These are phyloP conservation scores for Leucophora obtusa DNA, from an alignment of 2,888 invertebrate species.

Conservation along the genomic window DNA sequence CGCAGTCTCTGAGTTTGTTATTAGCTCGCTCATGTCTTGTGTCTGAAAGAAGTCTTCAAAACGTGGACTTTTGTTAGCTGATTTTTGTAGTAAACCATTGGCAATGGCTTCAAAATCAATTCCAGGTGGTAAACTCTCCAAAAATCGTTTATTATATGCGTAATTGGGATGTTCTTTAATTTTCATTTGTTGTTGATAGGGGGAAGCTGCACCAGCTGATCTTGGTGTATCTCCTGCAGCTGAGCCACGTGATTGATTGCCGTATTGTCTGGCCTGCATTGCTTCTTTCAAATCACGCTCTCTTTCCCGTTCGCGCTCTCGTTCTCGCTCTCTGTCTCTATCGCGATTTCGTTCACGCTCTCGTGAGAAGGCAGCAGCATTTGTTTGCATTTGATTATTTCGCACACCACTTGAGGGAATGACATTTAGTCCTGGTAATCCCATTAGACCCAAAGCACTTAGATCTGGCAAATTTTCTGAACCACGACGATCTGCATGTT, in stretches of 20 bases:
- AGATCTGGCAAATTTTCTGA: conserved; percentile 75
- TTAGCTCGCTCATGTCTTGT: conserved; percentile 75
- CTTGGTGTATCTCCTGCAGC: conserved; percentile 46
- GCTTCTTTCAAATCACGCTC: conserved; percentile 70
- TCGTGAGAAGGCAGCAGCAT: conserved; percentile 68
- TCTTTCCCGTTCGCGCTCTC: conserved; percentile 69
- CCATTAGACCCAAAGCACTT: conserved; percentile 75
- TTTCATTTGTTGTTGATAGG: conserved; percentile 71
- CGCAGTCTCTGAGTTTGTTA: conserved; percentile 70
- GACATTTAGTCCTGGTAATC: conserved; percentile 75
- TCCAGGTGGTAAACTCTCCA: conserved; percentile 76
- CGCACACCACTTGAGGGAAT: conserved; percentile 70
- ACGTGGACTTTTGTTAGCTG: conserved; percentile 76
- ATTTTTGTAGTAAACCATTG: conserved; percentile 76
- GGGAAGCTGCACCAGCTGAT: conserved; percentile 68
- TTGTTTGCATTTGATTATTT: conserved; percentile 69
- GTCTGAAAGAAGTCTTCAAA: conserved; percentile 76
- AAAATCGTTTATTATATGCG: conserved; percentile 75
- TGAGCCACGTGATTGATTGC: conserved; percentile 74
- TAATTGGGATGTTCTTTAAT: conserved; percentile 73
- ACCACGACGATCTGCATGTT: conserved; percentile 67
- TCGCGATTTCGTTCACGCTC: conserved; percentile 66
- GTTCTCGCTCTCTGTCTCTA: conserved; percentile 68
- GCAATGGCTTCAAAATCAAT: conserved; percentile 77
- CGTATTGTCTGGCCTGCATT: conserved; percentile 73